phyloP scores from a whole-genome alignment of 35 echinoderm and acorn worm species.

The Holothuria glaberrima region DNA sequence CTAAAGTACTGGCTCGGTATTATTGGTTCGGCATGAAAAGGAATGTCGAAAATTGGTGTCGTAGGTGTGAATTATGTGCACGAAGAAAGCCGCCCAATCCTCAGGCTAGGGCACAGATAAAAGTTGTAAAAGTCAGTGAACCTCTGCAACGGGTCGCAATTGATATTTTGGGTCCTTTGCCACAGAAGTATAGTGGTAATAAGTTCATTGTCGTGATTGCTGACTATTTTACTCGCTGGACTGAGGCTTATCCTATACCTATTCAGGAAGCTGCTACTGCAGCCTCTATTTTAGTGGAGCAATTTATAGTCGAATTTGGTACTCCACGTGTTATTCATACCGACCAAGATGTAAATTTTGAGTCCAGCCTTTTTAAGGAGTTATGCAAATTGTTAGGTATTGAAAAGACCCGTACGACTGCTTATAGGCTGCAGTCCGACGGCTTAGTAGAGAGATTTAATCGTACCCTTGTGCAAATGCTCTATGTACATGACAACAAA shows the following conservation, averaged over 20 bases:
- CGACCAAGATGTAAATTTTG: constrained; percentile 68
- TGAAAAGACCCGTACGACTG: constrained; percentile 42
- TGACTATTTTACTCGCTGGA: constrained; percentile 54
- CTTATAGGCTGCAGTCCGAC: constrained; percentile 51
- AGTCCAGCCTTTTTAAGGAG: constrained; percentile 44
- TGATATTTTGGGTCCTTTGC: constrained; percentile 57
- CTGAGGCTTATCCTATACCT: constrained; percentile 62
- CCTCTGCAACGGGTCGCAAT: constrained; percentile 50
- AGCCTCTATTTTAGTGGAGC: constrained; percentile 22
- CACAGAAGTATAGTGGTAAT: constrained; percentile 30
- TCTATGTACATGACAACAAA: constrained; percentile 52
- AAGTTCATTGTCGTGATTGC: constrained; percentile 35
- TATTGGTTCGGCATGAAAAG: constrained; percentile 43
- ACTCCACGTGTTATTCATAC: constrained; percentile 44
- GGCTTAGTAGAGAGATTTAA: constrained; percentile 60
- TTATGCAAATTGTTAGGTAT: constrained; percentile 52
- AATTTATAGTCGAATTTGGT: constrained; percentile 39
- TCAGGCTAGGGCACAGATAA: constrained; percentile 3
- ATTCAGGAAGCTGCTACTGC: constrained; percentile 60
- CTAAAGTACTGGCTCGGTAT: neutral
- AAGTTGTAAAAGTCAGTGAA: constrained; percentile 27
- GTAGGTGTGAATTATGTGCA: constrained; percentile 51
- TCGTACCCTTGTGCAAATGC: constrained; percentile 45
- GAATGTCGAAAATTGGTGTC: constrained; percentile 24
- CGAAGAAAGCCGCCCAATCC: constrained; percentile 37